A percentile compares a stretch with the other conserved stretches of the same genome.
Conservation (phyloP, 2,888 invertebrate species). For the Cheilosia soror region DNA sequence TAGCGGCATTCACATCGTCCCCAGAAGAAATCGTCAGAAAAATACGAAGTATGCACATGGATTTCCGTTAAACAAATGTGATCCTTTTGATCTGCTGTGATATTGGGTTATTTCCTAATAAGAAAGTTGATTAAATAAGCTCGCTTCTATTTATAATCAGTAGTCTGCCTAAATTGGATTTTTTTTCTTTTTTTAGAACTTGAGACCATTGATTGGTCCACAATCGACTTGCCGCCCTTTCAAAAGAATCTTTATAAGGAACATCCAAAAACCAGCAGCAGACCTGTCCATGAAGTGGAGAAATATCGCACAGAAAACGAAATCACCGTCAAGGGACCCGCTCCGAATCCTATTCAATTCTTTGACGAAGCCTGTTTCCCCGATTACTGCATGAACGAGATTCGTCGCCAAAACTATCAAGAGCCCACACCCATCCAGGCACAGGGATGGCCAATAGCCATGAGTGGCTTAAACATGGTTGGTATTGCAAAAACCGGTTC, state of each 20-base stretch:
- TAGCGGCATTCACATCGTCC: no score
- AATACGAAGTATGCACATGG: no score
- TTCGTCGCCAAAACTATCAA: conserved; percentile 87
- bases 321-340: conserved; percentile 89
- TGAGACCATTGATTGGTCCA: conserved; percentile 85
- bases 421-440: conserved; percentile 94
- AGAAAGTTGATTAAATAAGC: no score
- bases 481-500: conserved; percentile 94
- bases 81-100: no score
- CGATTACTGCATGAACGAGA: conserved; percentile 88
- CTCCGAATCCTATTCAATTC: conserved; percentile 90
- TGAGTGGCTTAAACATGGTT: conserved; percentile 92
- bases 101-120: no score
- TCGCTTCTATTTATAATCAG: no score
- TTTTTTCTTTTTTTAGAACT: conserved; percentile 81
- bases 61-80: no score
- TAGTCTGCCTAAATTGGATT: neutral
- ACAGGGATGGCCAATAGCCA: conserved; percentile 93
- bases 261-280: conserved; percentile 86
- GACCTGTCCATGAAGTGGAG: conserved; percentile 88
- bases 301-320: conserved; percentile 88
- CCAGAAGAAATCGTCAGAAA: no score
- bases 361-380: conserved; percentile 93
- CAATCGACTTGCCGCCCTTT: conserved; percentile 87
- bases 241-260: conserved; percentile 93